Conservation (phyloP, 2,113 vertebrate species). For the Antennarius striatus region DNA sequence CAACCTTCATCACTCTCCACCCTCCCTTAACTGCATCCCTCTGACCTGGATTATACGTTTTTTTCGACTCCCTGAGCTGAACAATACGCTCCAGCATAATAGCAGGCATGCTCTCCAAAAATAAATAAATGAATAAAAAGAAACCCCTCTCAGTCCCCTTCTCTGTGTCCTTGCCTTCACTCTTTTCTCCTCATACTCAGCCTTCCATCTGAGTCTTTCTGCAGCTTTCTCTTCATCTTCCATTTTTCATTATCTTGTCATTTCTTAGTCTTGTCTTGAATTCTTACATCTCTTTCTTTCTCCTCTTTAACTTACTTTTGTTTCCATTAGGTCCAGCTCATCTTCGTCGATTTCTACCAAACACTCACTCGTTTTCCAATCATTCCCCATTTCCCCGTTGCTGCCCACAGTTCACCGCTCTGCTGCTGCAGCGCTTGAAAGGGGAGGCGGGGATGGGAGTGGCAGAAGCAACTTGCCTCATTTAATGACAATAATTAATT, state of each 20-base stretch:
- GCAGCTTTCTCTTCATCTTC: slow-evolving; percentile 22
- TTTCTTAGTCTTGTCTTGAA: slow-evolving; percentile 6
- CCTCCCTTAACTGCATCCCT: slow-evolving; percentile 31
- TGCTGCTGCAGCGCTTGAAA: slow-evolving; percentile 36
- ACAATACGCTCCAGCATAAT: slow-evolving; percentile 62
- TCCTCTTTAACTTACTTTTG: not conserved
- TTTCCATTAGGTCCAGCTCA: slow-evolving; percentile 2
- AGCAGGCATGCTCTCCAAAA: slow-evolving; percentile 54
- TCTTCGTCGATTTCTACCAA: too few species aligned
- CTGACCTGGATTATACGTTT: slow-evolving; percentile 65
- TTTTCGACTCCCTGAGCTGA: slow-evolving; percentile 59
- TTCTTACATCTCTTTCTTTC: not conserved
- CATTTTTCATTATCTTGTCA: slow-evolving; percentile 11
- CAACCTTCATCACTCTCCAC: slow-evolving; percentile 14
- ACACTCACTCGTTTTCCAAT: slow-evolving; percentile 1
- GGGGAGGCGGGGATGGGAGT: slow-evolving; percentile 1
- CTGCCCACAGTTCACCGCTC: slow-evolving; percentile 65
- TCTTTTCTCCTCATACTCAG: slow-evolving; percentile 24
- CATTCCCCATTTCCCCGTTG: slow-evolving; percentile 36
- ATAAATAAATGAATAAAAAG: not conserved
- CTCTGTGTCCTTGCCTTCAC: slow-evolving; percentile 24
- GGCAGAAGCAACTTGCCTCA: slow-evolving; percentile 58
- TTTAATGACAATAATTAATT: slow-evolving; percentile 80
- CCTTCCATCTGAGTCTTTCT: slow-evolving; percentile 52
- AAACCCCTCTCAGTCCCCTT: slow-evolving; percentile 48